Evolutionary conservation across 2,888 invertebrate genomes (phyloP), one percentile per base, ranked within the genome.

Genomic region (Drosophila paranaensis): DNA sequence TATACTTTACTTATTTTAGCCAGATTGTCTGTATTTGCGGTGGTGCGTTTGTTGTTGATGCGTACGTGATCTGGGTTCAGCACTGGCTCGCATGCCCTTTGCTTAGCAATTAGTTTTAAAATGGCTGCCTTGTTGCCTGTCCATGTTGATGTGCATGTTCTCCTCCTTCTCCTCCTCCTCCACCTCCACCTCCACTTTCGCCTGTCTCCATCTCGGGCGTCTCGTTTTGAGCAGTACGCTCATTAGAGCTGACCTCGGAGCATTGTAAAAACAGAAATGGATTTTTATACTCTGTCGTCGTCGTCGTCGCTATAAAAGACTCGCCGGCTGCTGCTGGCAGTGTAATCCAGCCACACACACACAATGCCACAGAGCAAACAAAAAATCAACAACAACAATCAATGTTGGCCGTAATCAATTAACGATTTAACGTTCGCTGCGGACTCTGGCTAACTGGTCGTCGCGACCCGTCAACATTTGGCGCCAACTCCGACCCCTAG

Each of bases 101-200:
- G 89, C 88, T 88, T 89, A 89, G 90, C 86, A 87, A 87, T 89
- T 87, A 89, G 85, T 86, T 89, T 85, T 87, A 85, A 85, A 85
- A 87, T 77, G 88, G 75, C 56, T 58, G 71, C 63, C 70, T 70
- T 71, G 54, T 65, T 45, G 58, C 54, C 43, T 72, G 73, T 56
- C 56, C 71, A 53, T 70, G 43, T 35, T 60, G 53, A 58, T 71
- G 53, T 53, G 16, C 25, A 16, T 42, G 67, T 40, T 40, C 45
- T 50, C 37, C 50, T n/a, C 14, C 43, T 39, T 39, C 40, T 16
- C 35, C 37, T 43, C 20, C 1, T 20, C 20, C 33, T 16, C 35
- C 27, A 27, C 27, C 5, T 6, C 27, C 27, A 2, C 6, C 6
- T 8, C 14, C 14, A 8, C 8, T 20, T 11, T 25, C 46, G 20